A percentile compares a stretch with the other conserved stretches of the same genome.
phyloP scores from a whole-genome alignment of 2,797 vertebrate genomes.

The Mus minutoides region DNA sequence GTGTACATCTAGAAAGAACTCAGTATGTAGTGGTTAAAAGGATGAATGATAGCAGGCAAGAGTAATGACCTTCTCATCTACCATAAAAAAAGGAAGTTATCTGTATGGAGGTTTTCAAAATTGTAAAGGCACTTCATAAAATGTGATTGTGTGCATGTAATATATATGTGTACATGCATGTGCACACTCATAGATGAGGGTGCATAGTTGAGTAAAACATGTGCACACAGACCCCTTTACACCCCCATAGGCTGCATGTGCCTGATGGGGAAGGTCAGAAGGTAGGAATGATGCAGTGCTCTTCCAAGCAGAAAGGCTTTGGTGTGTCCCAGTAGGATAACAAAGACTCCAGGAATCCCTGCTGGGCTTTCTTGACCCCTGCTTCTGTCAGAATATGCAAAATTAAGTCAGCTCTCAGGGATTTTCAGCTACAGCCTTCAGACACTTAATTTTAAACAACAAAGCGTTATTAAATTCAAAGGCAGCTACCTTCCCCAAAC shows the following conservation, averaged over 20 bases:
- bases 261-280: not conserved
- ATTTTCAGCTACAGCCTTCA: constrained; percentile 6
- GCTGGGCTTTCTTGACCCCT: constrained; percentile 9
- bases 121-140: not conserved
- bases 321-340: not conserved
- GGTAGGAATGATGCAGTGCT: not conserved
- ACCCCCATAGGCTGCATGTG: not conserved
- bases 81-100: not conserved
- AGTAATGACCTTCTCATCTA: not conserved
- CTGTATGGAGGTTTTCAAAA: not conserved
- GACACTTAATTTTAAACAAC: constrained; percentile 20
- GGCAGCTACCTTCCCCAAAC: not conserved
- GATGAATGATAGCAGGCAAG: not conserved
- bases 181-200: no score
- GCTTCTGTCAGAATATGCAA: not conserved
- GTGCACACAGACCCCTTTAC: not conserved
- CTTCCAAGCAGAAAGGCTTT: not conserved
- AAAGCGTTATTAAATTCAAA: constrained; percentile 8
- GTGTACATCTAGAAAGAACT: not conserved
- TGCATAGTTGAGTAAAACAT: no score
- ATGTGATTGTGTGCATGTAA: not conserved
- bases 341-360: not conserved
- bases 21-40: not conserved
- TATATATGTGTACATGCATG: not conserved
- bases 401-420: not conserved